These are phyloP conservation scores for Puffinus mauretanicus DNA, from an alignment of 2,113 vertebrate species.

Conservation along the genomic window DNA sequence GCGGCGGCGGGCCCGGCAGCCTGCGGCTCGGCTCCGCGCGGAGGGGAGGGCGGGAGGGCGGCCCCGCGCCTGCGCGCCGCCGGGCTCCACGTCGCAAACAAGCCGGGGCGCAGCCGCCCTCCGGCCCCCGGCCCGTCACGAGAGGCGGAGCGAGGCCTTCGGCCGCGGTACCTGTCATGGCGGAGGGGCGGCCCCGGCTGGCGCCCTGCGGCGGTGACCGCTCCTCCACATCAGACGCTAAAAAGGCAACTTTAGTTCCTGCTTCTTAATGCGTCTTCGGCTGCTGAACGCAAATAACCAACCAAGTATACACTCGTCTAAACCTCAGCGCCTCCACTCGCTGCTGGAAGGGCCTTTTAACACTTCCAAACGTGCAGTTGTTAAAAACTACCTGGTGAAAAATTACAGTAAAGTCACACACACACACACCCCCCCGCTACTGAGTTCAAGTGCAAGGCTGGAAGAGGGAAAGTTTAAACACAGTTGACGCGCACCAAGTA, in stretches of 20 bases:
- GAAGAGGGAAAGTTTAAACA: neutral
- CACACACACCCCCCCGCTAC: too few relatives aligned
- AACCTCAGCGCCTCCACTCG: neutral
- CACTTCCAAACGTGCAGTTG: fast-evolving
- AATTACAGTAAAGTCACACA: fast-evolving
- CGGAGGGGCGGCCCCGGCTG: neutral
- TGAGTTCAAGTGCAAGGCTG: neutral
- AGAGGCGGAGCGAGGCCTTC: neutral
- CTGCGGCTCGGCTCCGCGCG: neutral
- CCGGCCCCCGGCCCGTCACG: neutral
- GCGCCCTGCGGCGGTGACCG: too few relatives aligned
- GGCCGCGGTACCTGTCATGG: neutral
- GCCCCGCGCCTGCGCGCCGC: constrained; percentile 24
- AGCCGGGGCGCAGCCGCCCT: neutral
- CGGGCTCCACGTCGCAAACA: constrained; percentile 59
- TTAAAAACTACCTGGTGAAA: neutral
- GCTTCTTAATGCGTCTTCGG: too few relatives aligned
- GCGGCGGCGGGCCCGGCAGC: neutral
- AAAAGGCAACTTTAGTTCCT: too few relatives aligned
- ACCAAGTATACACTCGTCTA: fast-evolving
- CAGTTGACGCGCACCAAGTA: fast-evolving
- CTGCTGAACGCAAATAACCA: neutral
- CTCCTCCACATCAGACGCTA: fast-evolving
- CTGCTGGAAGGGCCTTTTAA: too few relatives aligned
- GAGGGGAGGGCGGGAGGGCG: too few relatives aligned